Base-by-base conservation (phyloP, 2,113 vertebrate species). In the Sitta europaea region DNA sequence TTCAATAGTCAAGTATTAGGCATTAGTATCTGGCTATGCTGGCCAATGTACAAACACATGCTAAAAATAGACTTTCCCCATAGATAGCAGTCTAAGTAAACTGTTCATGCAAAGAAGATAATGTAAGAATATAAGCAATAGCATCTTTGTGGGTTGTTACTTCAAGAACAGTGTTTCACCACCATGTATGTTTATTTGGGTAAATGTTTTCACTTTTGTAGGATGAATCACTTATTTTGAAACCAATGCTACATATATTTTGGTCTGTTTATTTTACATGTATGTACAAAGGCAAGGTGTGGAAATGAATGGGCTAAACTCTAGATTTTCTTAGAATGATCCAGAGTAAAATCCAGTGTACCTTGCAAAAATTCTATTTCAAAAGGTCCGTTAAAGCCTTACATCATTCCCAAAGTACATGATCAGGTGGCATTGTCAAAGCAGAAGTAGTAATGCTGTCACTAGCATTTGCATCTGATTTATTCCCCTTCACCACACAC, bases 1-100 rank as follows among this genome's bases (percentile, higher is more conserved):
- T 91, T 45, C 0, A 2, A 43, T 11, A 84, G 43, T 23, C 63
- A 88, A 88, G 27, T 19, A 67, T 53, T 55, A 80, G 78, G 43
- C 57, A 61, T 25, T 54, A 91, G 51, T 59, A 94, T 92, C 82
- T 85, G 78, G 50, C 50, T 90, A 4, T 33, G 68, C 54, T 55
- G 72, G 87, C 51, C 48, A 74, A 29, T 27, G 28, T 74, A 92
- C 55, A 95, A 93, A 57, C 23, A 78, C 20, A 16, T 12, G 57
- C 75, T 83, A 93, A 93, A 94, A 95, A 71, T 45, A 96, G 73
- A 42, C 43, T 45, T 80, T 80, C 72, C 55, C 68, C 67, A 53
- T 27, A 92, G 79, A 93, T 50, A 92, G 10, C 57, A 63, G 75
- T 47, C 55, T 74, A 73, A 93, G 79, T 74, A 83, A 94, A 83